These are phyloP conservation scores for Leptatherina wallacei DNA, from an alignment of 2,797 vertebrate genomes.

Conservation along the genomic window DNA sequence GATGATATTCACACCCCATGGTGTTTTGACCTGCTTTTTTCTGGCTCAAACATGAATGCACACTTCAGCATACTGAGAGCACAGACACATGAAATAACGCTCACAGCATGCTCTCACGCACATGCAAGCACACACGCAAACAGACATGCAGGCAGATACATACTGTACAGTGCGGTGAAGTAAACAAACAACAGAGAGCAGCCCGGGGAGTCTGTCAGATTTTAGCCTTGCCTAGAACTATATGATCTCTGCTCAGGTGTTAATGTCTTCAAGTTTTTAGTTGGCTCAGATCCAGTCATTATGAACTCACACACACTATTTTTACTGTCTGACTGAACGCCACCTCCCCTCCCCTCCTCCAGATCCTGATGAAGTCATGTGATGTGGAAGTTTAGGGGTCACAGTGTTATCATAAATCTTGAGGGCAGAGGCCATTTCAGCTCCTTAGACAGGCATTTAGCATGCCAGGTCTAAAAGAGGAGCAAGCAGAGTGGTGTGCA, in stretches of 20 bases:
- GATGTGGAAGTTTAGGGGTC: conserved; percentile 37
- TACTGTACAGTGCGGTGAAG: conserved; percentile 9
- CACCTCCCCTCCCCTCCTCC: conserved; percentile 43
- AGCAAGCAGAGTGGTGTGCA: conserved; percentile 60
- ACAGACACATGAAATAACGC: conserved; percentile 43
- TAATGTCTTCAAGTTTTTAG: conserved; percentile 20
- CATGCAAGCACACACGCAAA: conserved; percentile 22
- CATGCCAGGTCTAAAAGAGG: conserved; percentile 57
- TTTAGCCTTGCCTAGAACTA: conserved; percentile 49
- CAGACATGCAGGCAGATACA: conserved; percentile 15
- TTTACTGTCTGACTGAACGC: conserved; percentile 42
- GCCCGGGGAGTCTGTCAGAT: conserved; percentile 33
- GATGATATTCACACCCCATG: conserved; percentile 63
- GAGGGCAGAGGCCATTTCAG: conserved; percentile 18
- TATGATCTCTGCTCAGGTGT: conserved; percentile 55
- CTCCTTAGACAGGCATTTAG: conserved; percentile 42
- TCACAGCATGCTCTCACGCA: conserved; percentile 22
- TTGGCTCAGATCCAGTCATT: conserved; percentile 2
- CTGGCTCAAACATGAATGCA: conserved; percentile 60
- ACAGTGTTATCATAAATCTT: conserved; percentile 48
- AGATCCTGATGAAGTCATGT: conserved; percentile 39
- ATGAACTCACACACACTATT: conserved; percentile 26
- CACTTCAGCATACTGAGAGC: conserved; percentile 51
- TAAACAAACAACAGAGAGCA: conserved; percentile 56
- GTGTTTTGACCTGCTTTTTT: conserved; percentile 75